These are phyloP conservation scores for Sphinx pinastri DNA, from an alignment of 2,888 invertebrate species.

Conservation along the genomic window DNA sequence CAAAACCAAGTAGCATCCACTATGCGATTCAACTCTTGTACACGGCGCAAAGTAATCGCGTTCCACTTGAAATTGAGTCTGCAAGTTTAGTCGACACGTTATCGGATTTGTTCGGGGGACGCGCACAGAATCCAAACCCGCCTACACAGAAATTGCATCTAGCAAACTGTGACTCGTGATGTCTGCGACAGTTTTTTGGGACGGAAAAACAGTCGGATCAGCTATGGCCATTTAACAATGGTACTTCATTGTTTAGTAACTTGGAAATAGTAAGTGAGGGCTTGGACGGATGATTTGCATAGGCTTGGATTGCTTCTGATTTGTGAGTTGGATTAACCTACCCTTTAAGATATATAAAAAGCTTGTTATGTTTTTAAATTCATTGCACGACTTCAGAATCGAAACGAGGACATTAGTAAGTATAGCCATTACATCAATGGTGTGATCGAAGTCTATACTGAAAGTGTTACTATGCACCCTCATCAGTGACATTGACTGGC, in stretches of 20 bases:
- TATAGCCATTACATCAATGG: too few species aligned
- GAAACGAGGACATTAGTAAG: too few species aligned
- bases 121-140: slow-evolving; percentile 64
- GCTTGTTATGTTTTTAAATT: too few species aligned
- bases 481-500: not conserved
- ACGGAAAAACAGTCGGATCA: not conserved
- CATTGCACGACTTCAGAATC: too few species aligned
- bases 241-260: too few species aligned
- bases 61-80: slow-evolving; percentile 75
- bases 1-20: slow-evolving; percentile 26
- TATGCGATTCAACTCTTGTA: slow-evolving; percentile 55
- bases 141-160: slow-evolving; percentile 49
- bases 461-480: too few species aligned
- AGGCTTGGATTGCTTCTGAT: too few species aligned
- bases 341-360: too few species aligned
- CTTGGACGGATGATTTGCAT: not conserved
- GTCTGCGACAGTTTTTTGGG: slow-evolving; percentile 16
- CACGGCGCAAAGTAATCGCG: slow-evolving; percentile 65
- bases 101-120: slow-evolving; percentile 77
- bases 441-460: too few species aligned
- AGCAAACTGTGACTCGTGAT: slow-evolving; percentile 14
- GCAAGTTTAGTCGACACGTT: slow-evolving; percentile 73
- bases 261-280: too few species aligned
- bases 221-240: too few species aligned
- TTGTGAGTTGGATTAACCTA: too few species aligned